Conservation (phyloP, 2,888 invertebrate genomes). For the Andrena fulva region DNA sequence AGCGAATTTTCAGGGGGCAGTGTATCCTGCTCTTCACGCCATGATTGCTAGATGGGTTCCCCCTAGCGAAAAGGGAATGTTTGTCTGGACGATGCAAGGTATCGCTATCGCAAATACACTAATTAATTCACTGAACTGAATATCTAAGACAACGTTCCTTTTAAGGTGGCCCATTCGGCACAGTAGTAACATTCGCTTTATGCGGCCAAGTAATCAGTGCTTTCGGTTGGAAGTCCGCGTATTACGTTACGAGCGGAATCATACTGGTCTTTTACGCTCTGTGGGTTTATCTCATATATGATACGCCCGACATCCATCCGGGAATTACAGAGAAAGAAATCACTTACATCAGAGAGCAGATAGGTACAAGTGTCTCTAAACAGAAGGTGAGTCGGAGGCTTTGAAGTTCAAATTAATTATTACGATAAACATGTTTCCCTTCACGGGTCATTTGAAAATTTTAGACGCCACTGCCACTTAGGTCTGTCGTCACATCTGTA, state of each 20-base stretch:
- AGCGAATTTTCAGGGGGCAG: constrained; percentile 85
- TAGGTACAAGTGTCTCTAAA: constrained; percentile 80
- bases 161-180: constrained; percentile 91
- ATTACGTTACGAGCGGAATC: constrained; percentile 88
- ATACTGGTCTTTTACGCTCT: constrained; percentile 87
- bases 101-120: constrained; percentile 22
- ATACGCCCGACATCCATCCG: constrained; percentile 88
- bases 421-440: neutral
- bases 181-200: constrained; percentile 89
- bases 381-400: constrained; percentile 72
- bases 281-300: constrained; percentile 89
- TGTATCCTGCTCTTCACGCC: constrained; percentile 89
- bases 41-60: constrained; percentile 91
- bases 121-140: neutral
- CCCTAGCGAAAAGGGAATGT: constrained; percentile 91
- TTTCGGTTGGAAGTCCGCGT: constrained; percentile 90
- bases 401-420: neutral
- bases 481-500: constrained; percentile 87
- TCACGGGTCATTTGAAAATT: constrained; percentile 60
- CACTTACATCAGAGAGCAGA: constrained; percentile 86
- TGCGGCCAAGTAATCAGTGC: constrained; percentile 88
- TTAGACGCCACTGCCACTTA: constrained; percentile 89
- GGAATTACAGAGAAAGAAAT: constrained; percentile 88
- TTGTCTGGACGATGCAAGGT: constrained; percentile 88
- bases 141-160: constrained; percentile 13